Conservation (phyloP, 2,888 invertebrate species). For the Drosophila hamatofila region DNA sequence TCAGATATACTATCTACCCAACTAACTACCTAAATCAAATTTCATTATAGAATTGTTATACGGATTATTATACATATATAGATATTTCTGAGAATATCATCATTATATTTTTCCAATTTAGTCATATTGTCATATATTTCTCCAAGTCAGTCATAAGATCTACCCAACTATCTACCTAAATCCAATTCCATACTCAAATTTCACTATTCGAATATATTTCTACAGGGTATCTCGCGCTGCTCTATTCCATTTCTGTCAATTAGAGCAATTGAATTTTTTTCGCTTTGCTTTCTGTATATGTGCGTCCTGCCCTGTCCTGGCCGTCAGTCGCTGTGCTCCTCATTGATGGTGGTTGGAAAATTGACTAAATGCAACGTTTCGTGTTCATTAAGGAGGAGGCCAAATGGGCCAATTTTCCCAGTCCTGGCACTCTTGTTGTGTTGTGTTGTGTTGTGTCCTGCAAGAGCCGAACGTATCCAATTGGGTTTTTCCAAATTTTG, state of each 20-base stretch:
- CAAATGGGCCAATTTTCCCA: slow-evolving; percentile 72
- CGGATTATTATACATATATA: no score
- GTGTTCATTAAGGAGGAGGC: slow-evolving; percentile 55
- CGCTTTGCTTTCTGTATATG: slow-evolving; percentile 3
- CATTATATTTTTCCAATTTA: neutral
- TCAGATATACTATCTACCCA: no score
- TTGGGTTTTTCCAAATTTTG: slow-evolving; percentile 65
- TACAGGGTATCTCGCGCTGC: neutral
- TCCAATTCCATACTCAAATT: neutral
- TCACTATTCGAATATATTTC: neutral
- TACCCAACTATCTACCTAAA: neutral
- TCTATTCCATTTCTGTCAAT: neutral
- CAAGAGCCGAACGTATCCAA: slow-evolving; percentile 54
- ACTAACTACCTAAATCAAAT: no score
- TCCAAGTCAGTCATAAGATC: neutral
- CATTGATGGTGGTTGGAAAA: slow-evolving; percentile 71
- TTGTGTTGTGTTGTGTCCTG: slow-evolving; percentile 18
- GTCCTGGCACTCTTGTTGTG: slow-evolving; percentile 18
- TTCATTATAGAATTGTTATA: no score
- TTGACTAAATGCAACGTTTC: slow-evolving; percentile 77
- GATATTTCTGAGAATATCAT: neutral
- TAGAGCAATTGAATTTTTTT: slow-evolving; percentile 4
- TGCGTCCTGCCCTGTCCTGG: no score
- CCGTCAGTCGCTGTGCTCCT: slow-evolving; percentile 22
- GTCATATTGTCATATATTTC: neutral